phyloP scores from a whole-genome alignment of 2,113 vertebrate species.

The Numenius arquata region DNA sequence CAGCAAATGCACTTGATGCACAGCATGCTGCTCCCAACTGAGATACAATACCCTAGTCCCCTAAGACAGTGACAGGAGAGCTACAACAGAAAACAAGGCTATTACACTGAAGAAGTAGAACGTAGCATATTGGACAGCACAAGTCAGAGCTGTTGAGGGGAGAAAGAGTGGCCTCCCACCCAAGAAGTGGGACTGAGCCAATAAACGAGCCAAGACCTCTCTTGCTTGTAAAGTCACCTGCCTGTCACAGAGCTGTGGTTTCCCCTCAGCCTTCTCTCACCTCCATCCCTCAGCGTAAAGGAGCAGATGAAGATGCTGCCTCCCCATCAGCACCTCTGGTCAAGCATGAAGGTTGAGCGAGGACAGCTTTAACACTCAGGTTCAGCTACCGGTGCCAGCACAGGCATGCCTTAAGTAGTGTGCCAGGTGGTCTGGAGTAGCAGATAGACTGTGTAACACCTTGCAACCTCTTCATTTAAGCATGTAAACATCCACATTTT shows the following conservation, averaged over 20 bases:
- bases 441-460: neutral
- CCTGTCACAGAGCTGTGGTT: neutral
- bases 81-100: neutral
- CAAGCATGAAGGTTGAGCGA: neutral
- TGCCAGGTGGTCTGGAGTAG: neutral
- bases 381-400: neutral
- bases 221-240: neutral
- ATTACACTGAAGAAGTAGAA: neutral
- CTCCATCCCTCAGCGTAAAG: accelerated
- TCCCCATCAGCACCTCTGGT: neutral
- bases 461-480: neutral
- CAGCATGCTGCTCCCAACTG: neutral
- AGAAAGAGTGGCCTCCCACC: neutral
- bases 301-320: neutral
- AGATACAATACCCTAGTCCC: neutral
- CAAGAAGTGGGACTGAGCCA: neutral
- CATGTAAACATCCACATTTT: neutral
- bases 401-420: accelerated
- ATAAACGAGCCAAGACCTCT: neutral
- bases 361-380: neutral
- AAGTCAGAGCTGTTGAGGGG: neutral
- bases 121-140: neutral
- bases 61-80: neutral
- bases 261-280: neutral
- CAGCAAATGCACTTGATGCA: neutral